Conservation (phyloP, 2,797 vertebrate genomes). For the Phalloptychus januarius region DNA sequence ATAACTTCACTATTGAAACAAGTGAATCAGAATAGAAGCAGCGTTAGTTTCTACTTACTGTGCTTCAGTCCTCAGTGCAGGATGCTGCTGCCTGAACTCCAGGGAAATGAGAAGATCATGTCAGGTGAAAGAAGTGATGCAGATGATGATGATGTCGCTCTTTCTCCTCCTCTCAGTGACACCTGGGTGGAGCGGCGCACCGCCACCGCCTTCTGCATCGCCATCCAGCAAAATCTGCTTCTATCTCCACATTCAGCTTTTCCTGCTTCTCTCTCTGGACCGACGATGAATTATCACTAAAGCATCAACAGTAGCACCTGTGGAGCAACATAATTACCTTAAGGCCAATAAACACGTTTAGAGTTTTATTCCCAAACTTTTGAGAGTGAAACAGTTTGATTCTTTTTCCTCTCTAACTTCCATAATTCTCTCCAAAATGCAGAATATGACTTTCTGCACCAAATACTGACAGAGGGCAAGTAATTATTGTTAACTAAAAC, state of each 20-base stretch:
- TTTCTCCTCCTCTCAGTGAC: constrained; percentile 38
- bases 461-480: background rate
- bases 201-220: constrained; percentile 11
- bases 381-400: background rate
- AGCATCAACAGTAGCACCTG: background rate
- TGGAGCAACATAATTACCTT: background rate
- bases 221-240: background rate
- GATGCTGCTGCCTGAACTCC: constrained; percentile 42
- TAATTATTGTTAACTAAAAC: too few species aligned
- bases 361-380: background rate
- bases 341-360: background rate
- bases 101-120: constrained; percentile 21
- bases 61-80: constrained; percentile 41
- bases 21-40: background rate
- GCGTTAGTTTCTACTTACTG: constrained; percentile 54
- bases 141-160: constrained; percentile 21
- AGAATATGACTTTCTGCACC: background rate
- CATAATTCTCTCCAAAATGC: background rate
- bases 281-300: background rate
- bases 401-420: background rate
- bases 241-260: background rate
- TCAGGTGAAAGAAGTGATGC: constrained; percentile 52
- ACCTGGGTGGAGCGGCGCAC: constrained; percentile 55
- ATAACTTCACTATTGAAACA: background rate
- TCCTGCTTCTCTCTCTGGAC: background rate